Evolutionary conservation across 2,113 vertebrate genomes (phyloP), one percentile per base, ranked within the genome.

Genomic region (Rallus limicola): DNA sequence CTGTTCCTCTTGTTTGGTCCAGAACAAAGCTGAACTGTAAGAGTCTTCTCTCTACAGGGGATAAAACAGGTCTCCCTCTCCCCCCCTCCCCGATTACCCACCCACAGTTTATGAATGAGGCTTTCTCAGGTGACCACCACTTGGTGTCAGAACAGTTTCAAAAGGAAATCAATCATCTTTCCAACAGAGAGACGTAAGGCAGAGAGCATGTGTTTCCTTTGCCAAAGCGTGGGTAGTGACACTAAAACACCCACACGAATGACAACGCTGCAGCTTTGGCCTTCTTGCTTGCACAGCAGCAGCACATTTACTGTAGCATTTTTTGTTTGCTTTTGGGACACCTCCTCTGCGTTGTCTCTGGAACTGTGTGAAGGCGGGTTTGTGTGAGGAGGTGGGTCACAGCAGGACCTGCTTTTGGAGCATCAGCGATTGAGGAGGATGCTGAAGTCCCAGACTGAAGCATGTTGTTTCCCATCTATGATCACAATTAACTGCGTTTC

Each of bases 21-120:
- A 81, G 92, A 92, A 96, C 92, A 96, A 93, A 96, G 95, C 82
- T 76, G 91, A 87, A 94, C 90, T 95, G 91, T 95, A 58, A 84
- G 34, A 90, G 75, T 28, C 20, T 93, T 87, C 82, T 78, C 78
- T 92, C 64, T 71, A 6, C 0, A 1, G 72, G 64, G 76, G 71
- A 53, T 2, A 0, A 81, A 19, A 0, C 29, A 25, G 19, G 12
- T 60, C 60, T 55, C 9, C 46, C 46, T 19, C 20, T 44, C 42
- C 33, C 28, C 7, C 70, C 31, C 9, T 67, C 53, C 77, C 62
- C 0, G 0, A 2, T 72, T 79, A 95, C 67, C 52, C 62, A 85
- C 82, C 50, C 80, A 88, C 26, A 55, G 80, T 44, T 95, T 86
- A 80, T 94, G 79, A 96, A 94, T 65, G 79, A 93, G 81, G 63